Base-by-base conservation (phyloP, 2,888 invertebrate genomes). In the Drosophila meridionalis region DNA sequence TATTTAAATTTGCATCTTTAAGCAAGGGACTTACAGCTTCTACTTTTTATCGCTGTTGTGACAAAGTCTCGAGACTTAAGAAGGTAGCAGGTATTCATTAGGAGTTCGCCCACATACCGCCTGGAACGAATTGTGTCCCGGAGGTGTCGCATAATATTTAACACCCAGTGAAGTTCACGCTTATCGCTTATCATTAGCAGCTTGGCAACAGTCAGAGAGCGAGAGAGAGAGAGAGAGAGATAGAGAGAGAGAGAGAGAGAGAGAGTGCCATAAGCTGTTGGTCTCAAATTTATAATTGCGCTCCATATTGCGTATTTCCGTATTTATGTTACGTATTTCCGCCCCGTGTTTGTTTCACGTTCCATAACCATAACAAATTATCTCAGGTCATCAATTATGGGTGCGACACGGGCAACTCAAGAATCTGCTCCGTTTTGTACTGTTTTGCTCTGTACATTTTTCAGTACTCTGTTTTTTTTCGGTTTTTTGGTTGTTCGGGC, bases 351-450 rank as follows among this genome's bases (percentile, higher is more conserved):
- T 74, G 74, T 60, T 78, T 70, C 89, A 85, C 83, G 88, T 88
- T 77, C 72, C 86, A 79, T 59, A 79, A 76, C 89, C 87, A 81
- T 88, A 88, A 88, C 90, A 88, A 88, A 88, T 90, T 90, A 90
- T 79, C 87, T 82, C 74, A 81, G 80, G 83, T 88, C 88, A 88
- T 88, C 88, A 90, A 88, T 90, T 90, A 88, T 86, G 83, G 78
- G 66, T 73, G 77, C 72, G 80, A 69, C 73, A 71, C 73, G 73
- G 69, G 58, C 76, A 69, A 56, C 75, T 77, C 61, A 63, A 70
- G 74, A 72, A 61, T 67, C 61, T 65, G 61, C 47, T 71, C 32
- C 52, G 69, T 53, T 68, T 43, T 69, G 43, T 71, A 42, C 42
- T 52, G 62, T 26, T 71, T 40, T 30, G 47, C 50, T 32, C 34